Percentiles rank a stretch among this genome's conserved stretches.
phyloP scores from a whole-genome alignment of 1,140 invertebrate species.

The honey bee (Apis mellifera) region Amel_HAv3.1 CM009934.2:7025001-7025500 shows the following conservation, averaged over 20 bases:
- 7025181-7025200: background rate
- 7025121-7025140: background rate
- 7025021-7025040: slow-evolving; percentile 67
- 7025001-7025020: slow-evolving; percentile 62
- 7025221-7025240: background rate
- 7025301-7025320: too few species aligned
- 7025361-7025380: background rate
- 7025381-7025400: background rate
- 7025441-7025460: background rate
- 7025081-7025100: slow-evolving; percentile 55
- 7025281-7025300: too few species aligned
- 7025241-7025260: too few species aligned
- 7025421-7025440: background rate
- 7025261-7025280: too few species aligned
- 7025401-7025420: background rate
- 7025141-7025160: background rate
- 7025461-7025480: background rate
- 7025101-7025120: slow-evolving; percentile 60
- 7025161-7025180: background rate
- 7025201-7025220: too few species aligned
- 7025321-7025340: too few species aligned
- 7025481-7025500: slow-evolving; percentile 16
- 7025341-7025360: background rate
- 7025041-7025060: slow-evolving; percentile 58
- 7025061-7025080: slow-evolving; percentile 54